Evolutionary conservation across 2,888 invertebrate genomes (phyloP).

Genomic region (Perizoma flavofasciatum): DNA sequence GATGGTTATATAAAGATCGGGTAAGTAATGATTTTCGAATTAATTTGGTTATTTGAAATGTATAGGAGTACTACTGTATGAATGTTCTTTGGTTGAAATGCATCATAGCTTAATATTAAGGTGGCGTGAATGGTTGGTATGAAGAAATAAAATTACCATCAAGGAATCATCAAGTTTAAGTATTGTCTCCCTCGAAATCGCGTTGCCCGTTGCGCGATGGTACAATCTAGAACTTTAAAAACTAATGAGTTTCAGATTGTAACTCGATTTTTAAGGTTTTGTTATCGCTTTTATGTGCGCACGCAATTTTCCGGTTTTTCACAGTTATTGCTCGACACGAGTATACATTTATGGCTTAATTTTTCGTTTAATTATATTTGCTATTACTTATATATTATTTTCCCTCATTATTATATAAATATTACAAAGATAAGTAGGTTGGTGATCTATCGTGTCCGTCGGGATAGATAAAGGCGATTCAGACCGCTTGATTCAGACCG

Average conservation of each 20-base stretch:
- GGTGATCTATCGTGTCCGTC: too few species aligned
- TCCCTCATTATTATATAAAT: neutral
- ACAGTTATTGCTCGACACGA: constrained; percentile 42
- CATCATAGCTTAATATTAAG: neutral
- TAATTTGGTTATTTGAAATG: too few species aligned
- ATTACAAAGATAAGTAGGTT: too few species aligned
- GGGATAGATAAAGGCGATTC: too few species aligned
- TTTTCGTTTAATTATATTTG: neutral
- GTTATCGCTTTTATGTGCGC: constrained; percentile 59
- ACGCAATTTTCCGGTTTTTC: constrained; percentile 54
- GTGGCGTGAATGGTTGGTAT: too few species aligned
- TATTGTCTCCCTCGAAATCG: too few species aligned
- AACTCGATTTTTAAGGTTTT: constrained; percentile 54
- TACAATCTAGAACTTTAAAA: neutral
- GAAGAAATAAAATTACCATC: too few species aligned
- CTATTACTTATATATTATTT: neutral
- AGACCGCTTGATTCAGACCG: too few species aligned
- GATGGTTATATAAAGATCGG: neutral
- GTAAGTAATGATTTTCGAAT: neutral
- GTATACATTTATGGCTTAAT: constrained; percentile 1
- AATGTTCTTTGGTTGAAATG: neutral
- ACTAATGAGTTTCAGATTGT: constrained; percentile 31
- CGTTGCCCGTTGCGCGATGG: too few species aligned
- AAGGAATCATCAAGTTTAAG: too few species aligned
- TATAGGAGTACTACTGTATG: neutral